Percentiles rank a stretch among this genome's conserved stretches.
phyloP scores from a whole-genome alignment of 2,888 invertebrate species.

The Allygus modestus region DNA sequence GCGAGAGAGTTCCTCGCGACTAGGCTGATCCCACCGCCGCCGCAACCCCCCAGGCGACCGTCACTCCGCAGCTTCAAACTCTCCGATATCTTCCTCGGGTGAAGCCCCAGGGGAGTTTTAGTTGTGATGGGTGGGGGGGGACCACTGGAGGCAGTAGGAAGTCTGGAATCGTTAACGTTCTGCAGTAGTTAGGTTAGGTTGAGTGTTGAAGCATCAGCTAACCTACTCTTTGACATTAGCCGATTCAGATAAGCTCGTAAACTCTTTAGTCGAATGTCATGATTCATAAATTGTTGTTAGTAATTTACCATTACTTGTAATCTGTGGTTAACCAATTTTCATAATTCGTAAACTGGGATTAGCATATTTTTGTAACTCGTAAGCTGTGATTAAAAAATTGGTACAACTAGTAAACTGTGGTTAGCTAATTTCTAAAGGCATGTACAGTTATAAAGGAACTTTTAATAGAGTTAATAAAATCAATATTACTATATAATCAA shows the following conservation, averaged over 20 bases:
- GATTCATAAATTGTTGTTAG: too few species aligned
- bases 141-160: neutral
- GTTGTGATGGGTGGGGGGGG: neutral
- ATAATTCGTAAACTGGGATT: too few species aligned
- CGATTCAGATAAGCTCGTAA: too few species aligned
- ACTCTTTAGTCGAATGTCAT: too few species aligned
- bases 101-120: neutral
- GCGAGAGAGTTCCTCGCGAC: constrained; percentile 65
- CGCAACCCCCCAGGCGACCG: constrained; percentile 50
- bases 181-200: neutral
- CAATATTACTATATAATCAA: too few species aligned
- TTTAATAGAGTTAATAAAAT: too few species aligned
- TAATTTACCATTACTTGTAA: too few species aligned
- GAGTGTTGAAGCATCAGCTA: neutral
- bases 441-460: too few species aligned
- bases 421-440: neutral
- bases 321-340: too few species aligned
- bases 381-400: too few species aligned
- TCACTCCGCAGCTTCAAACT: constrained; percentile 58
- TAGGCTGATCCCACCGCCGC: constrained; percentile 66
- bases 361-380: too few species aligned
- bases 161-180: neutral
- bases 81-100: constrained; percentile 51
- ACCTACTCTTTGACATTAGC: neutral
- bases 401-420: neutral